These are phyloP conservation scores for Poecile montanus DNA, from an alignment of 2,797 vertebrate genomes.

Conservation along the genomic window DNA sequence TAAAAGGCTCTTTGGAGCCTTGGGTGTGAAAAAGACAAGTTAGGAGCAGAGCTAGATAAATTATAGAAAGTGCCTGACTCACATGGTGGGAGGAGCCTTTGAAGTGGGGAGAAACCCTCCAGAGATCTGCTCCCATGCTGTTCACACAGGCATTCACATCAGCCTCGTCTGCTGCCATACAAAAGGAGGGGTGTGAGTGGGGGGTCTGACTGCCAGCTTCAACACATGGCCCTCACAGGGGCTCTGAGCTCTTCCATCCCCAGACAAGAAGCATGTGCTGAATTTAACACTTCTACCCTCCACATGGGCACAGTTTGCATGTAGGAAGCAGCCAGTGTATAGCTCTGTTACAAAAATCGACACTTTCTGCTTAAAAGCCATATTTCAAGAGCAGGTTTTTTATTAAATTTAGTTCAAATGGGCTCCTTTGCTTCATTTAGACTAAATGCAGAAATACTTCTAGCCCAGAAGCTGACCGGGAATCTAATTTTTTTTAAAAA, in stretches of 20 bases:
- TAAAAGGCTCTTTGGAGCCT: not conserved
- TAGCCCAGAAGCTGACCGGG: not conserved
- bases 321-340: not conserved
- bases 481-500: not conserved
- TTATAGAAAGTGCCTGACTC: not conserved
- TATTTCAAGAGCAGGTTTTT: not conserved
- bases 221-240: not conserved
- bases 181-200: not conserved
- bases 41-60: not conserved
- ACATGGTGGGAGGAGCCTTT: not conserved
- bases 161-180: not conserved
- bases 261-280: not conserved
- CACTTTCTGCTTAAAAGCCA: not conserved
- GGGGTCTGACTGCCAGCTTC: not conserved
- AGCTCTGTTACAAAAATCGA: not conserved
- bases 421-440: not conserved
- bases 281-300: not conserved
- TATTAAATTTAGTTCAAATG: not conserved
- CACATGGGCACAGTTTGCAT: not conserved
- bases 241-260: not conserved
- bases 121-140: not conserved
- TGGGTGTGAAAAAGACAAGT: not conserved
- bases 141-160: not conserved
- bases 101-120: not conserved
- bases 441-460: not conserved